These are phyloP conservation scores for Peromyscus polionotus DNA, from an alignment of 2,113 vertebrate species.

Conservation along the genomic window DNA sequence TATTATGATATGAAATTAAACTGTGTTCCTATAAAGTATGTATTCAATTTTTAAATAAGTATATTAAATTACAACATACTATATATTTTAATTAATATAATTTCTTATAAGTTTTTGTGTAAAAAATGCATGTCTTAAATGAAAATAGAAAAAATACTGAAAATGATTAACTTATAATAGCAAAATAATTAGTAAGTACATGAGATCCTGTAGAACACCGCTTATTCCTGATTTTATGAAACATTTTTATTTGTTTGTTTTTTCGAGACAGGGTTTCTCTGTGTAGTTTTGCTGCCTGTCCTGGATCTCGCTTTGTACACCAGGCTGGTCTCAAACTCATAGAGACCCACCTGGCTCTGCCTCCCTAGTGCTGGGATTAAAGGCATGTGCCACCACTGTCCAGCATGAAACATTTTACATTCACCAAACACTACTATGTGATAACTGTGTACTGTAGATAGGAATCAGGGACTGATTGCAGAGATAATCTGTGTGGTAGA, in stretches of 20 bases:
- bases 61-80: not conserved
- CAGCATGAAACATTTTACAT: not conserved
- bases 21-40: not conserved
- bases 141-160: not conserved
- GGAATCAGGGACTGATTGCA: not conserved
- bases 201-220: not conserved
- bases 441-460: not conserved
- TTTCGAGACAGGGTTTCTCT: too few relatives aligned
- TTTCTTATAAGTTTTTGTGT: not conserved
- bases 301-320: too few relatives aligned
- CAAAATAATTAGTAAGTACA: not conserved
- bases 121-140: not conserved
- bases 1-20: not conserved
- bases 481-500: not conserved
- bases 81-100: not conserved
- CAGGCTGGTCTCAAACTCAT: too few relatives aligned
- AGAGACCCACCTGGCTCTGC: too few relatives aligned
- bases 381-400: too few relatives aligned
- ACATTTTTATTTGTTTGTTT: not conserved
- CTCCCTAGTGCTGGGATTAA: too few relatives aligned
- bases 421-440: not conserved
- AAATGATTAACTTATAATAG: not conserved
- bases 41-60: not conserved
- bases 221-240: not conserved
- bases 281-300: too few relatives aligned